Base-by-base conservation (phyloP, 2,888 invertebrate genomes). In the Aspidapion aeneum region DNA sequence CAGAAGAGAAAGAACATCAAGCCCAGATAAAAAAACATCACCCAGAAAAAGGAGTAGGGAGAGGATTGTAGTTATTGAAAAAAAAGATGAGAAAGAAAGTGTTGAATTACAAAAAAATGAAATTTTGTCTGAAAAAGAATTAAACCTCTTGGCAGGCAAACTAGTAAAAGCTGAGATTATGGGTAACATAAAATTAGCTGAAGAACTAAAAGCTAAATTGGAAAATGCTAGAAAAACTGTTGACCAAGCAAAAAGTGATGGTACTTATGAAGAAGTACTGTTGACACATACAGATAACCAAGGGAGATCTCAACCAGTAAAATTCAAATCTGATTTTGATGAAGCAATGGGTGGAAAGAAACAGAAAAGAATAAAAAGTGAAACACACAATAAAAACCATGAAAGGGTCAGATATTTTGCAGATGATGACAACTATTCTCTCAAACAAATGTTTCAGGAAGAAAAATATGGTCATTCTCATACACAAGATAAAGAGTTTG, bases 91-190 rank as follows among this genome's bases (percentile, higher is more conserved):
- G 64, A n/a, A n/a, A n/a, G n/a, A 65, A 57, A 49, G 51, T 59
- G 50, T 21, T 49, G 56, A 61, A 49, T 52, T 21, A 20, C 63
- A 64, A 55, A 63, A 62, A 18, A 60, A 60, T 18, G 65, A 67
- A 50, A 61, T 68, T 70, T 78, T 92, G 18, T 87, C 88, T 55
- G 90, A 93, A 79, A 88, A 89, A 70, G 92, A 98, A 78, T 87
- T 96, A 85, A 99, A 98, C 80, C 88, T 90, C 71, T 78, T 99
- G 52, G 94, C 90, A 51, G 95, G 97, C 1, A 94, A 91, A 81
- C 86, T 96, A 67, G 82, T 98, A 0, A 96, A 96, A 82, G 97
- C 98, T 16, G 96, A 98, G 85, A 87, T 99, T 71, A 86, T 95
- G 84, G 97, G 96, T 18, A 89, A 97, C 76, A 80, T 78, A 75